Conservation (phyloP, 1,140 invertebrate genomes). For the Drosophila gunungcola region DNA sequence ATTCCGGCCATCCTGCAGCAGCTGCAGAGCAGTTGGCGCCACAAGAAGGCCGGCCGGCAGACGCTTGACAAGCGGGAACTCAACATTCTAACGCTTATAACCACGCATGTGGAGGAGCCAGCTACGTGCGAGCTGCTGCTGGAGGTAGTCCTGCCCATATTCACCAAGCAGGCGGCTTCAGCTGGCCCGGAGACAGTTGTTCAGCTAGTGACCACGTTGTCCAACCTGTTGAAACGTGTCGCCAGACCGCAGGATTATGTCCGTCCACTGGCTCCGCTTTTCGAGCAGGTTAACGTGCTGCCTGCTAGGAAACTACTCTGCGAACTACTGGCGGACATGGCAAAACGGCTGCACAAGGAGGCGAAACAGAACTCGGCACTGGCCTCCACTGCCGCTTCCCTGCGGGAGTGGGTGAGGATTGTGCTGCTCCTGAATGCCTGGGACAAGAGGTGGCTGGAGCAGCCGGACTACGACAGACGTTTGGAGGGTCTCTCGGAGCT, state of each 20-base stretch:
- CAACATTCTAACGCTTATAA: constrained; percentile 91
- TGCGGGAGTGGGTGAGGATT: constrained; percentile 85
- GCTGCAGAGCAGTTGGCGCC: constrained; percentile 88
- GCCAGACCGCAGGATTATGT: constrained; percentile 88
- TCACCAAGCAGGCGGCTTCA: constrained; percentile 87
- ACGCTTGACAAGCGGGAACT: constrained; percentile 89
- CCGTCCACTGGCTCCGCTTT: constrained; percentile 88
- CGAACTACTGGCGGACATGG: constrained; percentile 86
- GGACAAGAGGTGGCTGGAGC: constrained; percentile 94
- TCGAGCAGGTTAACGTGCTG: constrained; percentile 87
- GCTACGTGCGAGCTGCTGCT: constrained; percentile 89
- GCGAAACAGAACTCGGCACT: constrained; percentile 33
- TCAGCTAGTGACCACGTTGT: constrained; percentile 89
- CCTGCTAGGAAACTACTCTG: constrained; percentile 89
- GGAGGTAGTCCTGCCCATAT: constrained; percentile 90
- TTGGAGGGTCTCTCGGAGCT: constrained; percentile 89
- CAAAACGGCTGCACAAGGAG: constrained; percentile 82
- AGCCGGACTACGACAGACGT: constrained; percentile 94
- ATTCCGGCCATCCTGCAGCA: constrained; percentile 89
- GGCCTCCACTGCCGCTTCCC: neutral
- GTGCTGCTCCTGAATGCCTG: constrained; percentile 93
- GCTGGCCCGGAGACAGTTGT: constrained; percentile 86
- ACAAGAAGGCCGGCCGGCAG: constrained; percentile 56
- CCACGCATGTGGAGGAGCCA: constrained; percentile 89
- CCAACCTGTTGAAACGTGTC: constrained; percentile 90